Conservation (phyloP, 2,888 invertebrate species). For the Melanostoma scalare region DNA sequence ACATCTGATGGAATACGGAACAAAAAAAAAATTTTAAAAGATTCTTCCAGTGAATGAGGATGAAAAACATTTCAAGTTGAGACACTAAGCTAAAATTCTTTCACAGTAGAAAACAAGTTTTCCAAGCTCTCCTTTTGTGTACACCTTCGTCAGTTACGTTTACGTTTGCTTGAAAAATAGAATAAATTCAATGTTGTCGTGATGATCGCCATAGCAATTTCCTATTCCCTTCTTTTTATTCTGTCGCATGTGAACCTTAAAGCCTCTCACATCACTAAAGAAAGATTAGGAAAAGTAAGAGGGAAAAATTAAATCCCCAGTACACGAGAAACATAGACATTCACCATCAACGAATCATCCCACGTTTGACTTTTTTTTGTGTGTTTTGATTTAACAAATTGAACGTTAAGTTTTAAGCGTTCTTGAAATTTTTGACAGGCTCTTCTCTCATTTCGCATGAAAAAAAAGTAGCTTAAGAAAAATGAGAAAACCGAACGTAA, state of each 20-base stretch:
- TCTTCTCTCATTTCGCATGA: not conserved
- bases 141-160: not conserved
- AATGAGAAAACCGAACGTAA: too few species aligned
- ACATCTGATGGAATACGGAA: conserved; percentile 10
- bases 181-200: conserved; percentile 38
- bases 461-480: too few species aligned
- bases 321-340: conserved; percentile 13
- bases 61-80: conserved; percentile 39
- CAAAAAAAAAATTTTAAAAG: conserved; percentile 1
- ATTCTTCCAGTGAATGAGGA: conserved; percentile 24
- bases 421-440: conserved; percentile 26
- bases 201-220: conserved; percentile 55
- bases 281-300: conserved; percentile 16
- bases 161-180: conserved; percentile 33
- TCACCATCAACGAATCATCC: not conserved
- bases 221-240: conserved; percentile 33
- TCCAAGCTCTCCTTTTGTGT: not conserved
- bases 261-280: conserved; percentile 10
- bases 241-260: conserved; percentile 18
- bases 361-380: not conserved
- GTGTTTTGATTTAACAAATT: conserved; percentile 22
- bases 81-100: conserved; percentile 52
- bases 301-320: conserved; percentile 2
- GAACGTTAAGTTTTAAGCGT: conserved; percentile 28
- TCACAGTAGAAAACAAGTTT: conserved; percentile 48